Conservation (phyloP, 1,140 invertebrate species). For the Zaprionus gabonicus region DNA sequence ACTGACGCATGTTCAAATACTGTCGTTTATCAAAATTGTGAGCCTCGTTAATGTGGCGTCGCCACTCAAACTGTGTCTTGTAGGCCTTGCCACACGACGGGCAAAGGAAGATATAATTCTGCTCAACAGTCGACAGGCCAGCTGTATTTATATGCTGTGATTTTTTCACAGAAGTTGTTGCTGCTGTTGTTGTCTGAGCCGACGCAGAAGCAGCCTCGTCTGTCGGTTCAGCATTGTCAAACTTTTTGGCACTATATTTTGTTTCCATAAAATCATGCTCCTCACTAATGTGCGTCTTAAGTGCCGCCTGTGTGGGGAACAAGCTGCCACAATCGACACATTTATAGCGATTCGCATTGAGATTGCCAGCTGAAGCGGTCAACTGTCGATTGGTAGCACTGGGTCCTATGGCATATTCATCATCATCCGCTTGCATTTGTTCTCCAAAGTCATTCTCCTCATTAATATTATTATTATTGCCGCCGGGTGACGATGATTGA, state of each 20-base stretch:
- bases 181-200: not conserved
- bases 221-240: constrained; percentile 26
- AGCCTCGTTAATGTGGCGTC: constrained; percentile 77
- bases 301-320: constrained; percentile 57
- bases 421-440: constrained; percentile 73
- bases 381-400: constrained; percentile 6
- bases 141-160: constrained; percentile 6
- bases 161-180: not conserved
- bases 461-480: constrained; percentile 30
- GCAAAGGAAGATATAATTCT: constrained; percentile 76
- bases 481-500: constrained; percentile 22
- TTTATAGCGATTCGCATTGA: constrained; percentile 53
- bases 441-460: constrained; percentile 74
- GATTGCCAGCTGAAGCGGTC: not conserved
- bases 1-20: constrained; percentile 70
- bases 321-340: constrained; percentile 69
- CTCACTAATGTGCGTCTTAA: constrained; percentile 66
- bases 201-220: constrained; percentile 11
- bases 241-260: constrained; percentile 37
- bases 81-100: constrained; percentile 74
- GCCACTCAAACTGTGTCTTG: constrained; percentile 76
- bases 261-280: constrained; percentile 60
- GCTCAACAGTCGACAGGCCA: constrained; percentile 55
- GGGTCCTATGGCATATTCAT: constrained; percentile 42
- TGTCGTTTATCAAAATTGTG: constrained; percentile 79